These are phyloP conservation scores for Catotricha subobsoleta DNA, from an alignment of 2,888 invertebrate genomes.

Conservation along the genomic window DNA sequence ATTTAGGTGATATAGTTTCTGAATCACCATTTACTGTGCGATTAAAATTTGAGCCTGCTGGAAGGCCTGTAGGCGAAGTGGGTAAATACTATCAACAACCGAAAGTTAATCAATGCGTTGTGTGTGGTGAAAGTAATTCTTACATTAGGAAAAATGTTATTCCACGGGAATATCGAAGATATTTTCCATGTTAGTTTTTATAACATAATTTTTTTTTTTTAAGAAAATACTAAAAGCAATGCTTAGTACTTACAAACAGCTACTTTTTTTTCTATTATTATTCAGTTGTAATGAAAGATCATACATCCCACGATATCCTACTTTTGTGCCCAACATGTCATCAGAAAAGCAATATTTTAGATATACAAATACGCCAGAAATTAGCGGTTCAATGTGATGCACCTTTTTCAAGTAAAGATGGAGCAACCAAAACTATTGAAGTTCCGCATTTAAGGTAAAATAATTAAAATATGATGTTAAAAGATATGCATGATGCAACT, in stretches of 20 bases:
- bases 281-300: constrained; percentile 53
- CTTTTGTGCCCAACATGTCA: constrained; percentile 56
- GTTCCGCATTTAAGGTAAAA: constrained; percentile 23
- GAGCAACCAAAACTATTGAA: constrained; percentile 22
- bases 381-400: constrained; percentile 44
- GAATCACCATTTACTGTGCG: constrained; percentile 43
- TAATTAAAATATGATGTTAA: not conserved
- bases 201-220: not conserved
- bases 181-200: constrained; percentile 40
- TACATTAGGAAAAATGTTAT: constrained; percentile 65
- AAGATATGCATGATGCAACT: too few relatives aligned
- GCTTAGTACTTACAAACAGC: not conserved
- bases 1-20: constrained; percentile 29
- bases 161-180: constrained; percentile 62
- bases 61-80: constrained; percentile 47
- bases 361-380: constrained; percentile 37
- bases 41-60: constrained; percentile 60
- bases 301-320: constrained; percentile 63
- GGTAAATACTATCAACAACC: constrained; percentile 53
- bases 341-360: constrained; percentile 44
- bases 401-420: constrained; percentile 33
- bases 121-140: constrained; percentile 49
- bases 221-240: not conserved
- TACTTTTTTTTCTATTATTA: too few relatives aligned
- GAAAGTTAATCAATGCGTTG: constrained; percentile 61